Conservation (phyloP, 2,797 vertebrate species). For the Channallabes apus region DNA sequence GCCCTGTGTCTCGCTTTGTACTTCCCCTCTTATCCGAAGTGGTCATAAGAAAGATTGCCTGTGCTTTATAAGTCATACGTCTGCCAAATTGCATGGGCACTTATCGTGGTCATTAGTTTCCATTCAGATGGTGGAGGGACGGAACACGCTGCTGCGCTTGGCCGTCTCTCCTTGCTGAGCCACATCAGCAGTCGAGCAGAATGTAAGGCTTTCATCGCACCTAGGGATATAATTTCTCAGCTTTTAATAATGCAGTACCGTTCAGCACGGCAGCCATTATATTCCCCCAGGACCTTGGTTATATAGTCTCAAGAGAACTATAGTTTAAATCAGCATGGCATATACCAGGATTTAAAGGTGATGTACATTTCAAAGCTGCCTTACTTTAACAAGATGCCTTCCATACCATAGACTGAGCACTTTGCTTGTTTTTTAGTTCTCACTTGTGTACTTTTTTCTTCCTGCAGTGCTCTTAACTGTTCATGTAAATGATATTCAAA, state of each 20-base stretch:
- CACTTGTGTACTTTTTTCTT: not conserved
- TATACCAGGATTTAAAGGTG: slow-evolving; percentile 50
- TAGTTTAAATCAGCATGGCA: slow-evolving; percentile 44
- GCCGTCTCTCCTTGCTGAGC: slow-evolving; percentile 51
- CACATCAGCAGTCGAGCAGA: slow-evolving; percentile 51
- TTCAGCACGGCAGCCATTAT: slow-evolving; percentile 55
- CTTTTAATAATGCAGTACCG: slow-evolving; percentile 61
- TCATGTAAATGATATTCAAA: slow-evolving; percentile 22
- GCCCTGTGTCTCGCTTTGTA: slow-evolving; percentile 43
- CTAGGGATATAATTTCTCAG: slow-evolving; percentile 53
- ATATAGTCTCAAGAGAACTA: slow-evolving; percentile 45
- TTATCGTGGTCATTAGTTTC: slow-evolving; percentile 56
- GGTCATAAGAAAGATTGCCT: slow-evolving; percentile 50
- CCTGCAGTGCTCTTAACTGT: not conserved
- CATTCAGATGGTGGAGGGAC: slow-evolving; percentile 55
- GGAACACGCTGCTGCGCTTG: slow-evolving; percentile 40
- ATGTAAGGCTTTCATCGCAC: slow-evolving; percentile 56
- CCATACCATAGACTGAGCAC: slow-evolving; percentile 19
- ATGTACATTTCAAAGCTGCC: slow-evolving; percentile 24
- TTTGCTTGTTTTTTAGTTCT: not conserved
- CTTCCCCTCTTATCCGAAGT: slow-evolving; percentile 38
- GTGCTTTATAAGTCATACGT: slow-evolving; percentile 55
- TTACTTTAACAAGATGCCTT: slow-evolving; percentile 18
- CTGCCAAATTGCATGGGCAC: slow-evolving; percentile 54
- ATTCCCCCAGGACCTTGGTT: slow-evolving; percentile 43